Percentiles rank a stretch among this genome's conserved stretches.
Conservation (phyloP, 2,888 invertebrate genomes). For the Noctua janthe region DNA sequence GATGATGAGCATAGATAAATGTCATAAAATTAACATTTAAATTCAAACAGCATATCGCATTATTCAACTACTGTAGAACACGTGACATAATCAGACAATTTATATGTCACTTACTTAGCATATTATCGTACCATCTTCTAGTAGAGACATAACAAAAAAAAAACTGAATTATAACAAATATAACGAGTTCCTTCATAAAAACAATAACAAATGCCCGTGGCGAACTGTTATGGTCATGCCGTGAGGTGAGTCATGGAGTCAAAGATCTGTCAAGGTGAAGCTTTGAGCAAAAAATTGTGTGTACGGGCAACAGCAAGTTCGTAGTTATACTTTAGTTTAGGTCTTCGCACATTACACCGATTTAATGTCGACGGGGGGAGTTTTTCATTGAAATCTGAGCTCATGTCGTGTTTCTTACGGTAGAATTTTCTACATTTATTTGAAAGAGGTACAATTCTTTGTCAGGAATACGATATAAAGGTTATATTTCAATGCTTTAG, state of each 20-base stretch:
- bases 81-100: slow-evolving; percentile 24
- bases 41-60: slow-evolving; percentile 32
- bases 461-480: no score
- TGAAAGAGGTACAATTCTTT: no score
- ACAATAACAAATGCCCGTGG: slow-evolving; percentile 62
- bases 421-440: no score
- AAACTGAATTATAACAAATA: slow-evolving; percentile 26
- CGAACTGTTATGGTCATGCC: slow-evolving; percentile 43
- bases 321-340: neutral
- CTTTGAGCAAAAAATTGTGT: slow-evolving; percentile 25
- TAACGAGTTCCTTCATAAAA: slow-evolving; percentile 61
- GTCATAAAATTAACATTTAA: slow-evolving; percentile 37
- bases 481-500: no score
- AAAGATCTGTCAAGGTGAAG: slow-evolving; percentile 74
- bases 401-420: neutral
- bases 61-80: neutral
- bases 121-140: slow-evolving; percentile 24
- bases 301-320: neutral
- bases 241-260: slow-evolving; percentile 70
- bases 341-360: neutral
- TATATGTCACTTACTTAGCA: slow-evolving; percentile 36
- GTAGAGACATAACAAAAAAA: slow-evolving; percentile 32
- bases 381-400: neutral
- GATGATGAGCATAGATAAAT: slow-evolving; percentile 1
- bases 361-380: neutral